Evolutionary conservation across 2,888 invertebrate species (phyloP).

Genomic region (Drosophila sordidula): DNA sequence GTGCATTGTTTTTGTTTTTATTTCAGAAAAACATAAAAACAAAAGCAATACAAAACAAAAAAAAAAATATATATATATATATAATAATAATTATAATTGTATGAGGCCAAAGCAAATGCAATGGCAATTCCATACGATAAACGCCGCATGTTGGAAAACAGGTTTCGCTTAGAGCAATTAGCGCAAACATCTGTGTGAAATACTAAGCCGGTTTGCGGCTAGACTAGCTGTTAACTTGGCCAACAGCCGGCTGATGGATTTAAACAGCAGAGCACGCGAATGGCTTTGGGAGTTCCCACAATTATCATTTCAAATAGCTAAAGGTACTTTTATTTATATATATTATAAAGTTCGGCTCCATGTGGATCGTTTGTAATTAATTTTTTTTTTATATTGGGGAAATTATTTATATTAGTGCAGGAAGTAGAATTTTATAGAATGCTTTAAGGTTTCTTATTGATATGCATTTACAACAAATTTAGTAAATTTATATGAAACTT

Average conservation of each 20-base stretch:
- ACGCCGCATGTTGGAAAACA: conserved; percentile 36
- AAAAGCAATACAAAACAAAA: background rate
- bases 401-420: too few species aligned
- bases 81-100: background rate
- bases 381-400: too few species aligned
- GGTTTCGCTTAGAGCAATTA: conserved; percentile 53
- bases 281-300: conserved; percentile 16
- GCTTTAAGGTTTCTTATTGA: too few species aligned
- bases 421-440: too few species aligned
- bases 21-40: background rate
- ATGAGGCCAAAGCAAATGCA: conserved; percentile 15
- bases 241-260: conserved; percentile 10
- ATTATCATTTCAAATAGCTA: background rate
- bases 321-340: background rate
- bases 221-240: conserved; percentile 12
- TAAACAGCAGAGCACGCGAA: conserved; percentile 7
- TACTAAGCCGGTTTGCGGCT: conserved; percentile 40
- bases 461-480: too few species aligned
- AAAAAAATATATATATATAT: background rate
- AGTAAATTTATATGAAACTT: too few species aligned
- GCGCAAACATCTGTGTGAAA: conserved; percentile 41
- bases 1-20: background rate
- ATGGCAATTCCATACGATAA: conserved; percentile 8
- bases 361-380: background rate
- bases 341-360: background rate